Evolutionary conservation across 2,797 vertebrate species (phyloP).

Genomic region (Sus cebifrons): DNA sequence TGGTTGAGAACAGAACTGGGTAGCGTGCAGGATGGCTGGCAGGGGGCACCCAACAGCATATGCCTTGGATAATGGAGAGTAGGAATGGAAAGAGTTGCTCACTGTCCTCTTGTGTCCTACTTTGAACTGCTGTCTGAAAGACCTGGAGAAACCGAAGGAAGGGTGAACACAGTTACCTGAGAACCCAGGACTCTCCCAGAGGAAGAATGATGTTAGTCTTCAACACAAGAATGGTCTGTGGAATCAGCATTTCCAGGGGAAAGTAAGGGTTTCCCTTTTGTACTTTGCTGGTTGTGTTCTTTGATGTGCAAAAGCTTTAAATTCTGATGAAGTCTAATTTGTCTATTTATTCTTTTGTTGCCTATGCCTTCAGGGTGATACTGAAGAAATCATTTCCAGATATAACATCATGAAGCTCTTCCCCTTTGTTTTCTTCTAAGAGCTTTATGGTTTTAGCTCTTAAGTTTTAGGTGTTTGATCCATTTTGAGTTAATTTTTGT

Average conservation of each 20-base stretch:
- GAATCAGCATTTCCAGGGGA: background rate
- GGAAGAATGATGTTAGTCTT: background rate
- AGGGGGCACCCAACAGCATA: background rate
- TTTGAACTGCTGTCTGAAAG: background rate
- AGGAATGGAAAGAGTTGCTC: background rate
- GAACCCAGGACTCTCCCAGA: background rate
- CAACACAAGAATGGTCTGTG: background rate
- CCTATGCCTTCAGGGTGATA: no score
- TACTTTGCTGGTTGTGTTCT: no score
- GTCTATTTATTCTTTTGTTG: no score
- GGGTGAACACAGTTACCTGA: background rate
- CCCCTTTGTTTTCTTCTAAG: no score
- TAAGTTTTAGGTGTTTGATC: no score
- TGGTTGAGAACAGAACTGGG: background rate
- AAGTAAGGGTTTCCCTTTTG: background rate
- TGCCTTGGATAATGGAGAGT: background rate
- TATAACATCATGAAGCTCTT: no score
- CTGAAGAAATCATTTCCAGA: no score
- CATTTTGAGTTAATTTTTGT: no score
- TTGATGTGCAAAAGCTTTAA: no score
- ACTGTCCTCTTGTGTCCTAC: background rate
- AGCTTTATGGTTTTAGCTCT: no score
- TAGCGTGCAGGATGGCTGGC: background rate
- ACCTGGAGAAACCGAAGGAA: background rate
- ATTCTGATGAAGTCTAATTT: no score